phyloP scores from a whole-genome alignment of 2,888 invertebrate genomes.

The Sturmia bella region DNA sequence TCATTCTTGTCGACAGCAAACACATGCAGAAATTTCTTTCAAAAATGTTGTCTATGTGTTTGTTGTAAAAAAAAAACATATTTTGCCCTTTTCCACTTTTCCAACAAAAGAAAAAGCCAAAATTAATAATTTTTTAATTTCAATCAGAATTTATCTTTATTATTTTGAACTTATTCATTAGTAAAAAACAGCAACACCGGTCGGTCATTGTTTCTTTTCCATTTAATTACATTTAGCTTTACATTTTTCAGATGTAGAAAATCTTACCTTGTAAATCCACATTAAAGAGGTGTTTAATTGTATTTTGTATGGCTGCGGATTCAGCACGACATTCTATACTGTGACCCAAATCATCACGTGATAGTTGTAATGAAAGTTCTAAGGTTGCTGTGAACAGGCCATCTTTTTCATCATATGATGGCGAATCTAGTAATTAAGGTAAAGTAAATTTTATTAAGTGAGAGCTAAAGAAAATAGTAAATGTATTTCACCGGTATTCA shows the following conservation, averaged over 20 bases:
- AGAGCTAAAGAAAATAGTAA: background rate
- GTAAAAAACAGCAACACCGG: background rate
- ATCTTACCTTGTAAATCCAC: slow-evolving; percentile 87
- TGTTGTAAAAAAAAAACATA: too few relatives aligned
- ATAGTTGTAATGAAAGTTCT: slow-evolving; percentile 85
- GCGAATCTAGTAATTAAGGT: slow-evolving; percentile 82
- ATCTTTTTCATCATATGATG: slow-evolving; percentile 83
- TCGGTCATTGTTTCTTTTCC: background rate
- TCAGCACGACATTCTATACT: slow-evolving; percentile 87
- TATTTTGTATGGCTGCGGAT: slow-evolving; percentile 84
- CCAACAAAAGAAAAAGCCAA: too few relatives aligned
- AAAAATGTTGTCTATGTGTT: too few relatives aligned
- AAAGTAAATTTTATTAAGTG: slow-evolving; percentile 5
- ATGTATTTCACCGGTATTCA: too few relatives aligned
- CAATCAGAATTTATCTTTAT: background rate
- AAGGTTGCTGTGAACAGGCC: slow-evolving; percentile 85
- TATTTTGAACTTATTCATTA: background rate
- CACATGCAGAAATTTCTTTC: too few relatives aligned
- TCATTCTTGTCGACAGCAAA: too few relatives aligned
- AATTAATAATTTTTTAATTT: too few relatives aligned
- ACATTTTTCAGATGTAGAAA: background rate
- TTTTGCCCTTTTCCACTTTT: too few relatives aligned
- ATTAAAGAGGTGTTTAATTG: slow-evolving; percentile 78
- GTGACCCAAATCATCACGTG: slow-evolving; percentile 87
- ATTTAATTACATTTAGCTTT: background rate